Base-by-base conservation (phyloP, 2,888 invertebrate genomes). In the Heliconius charithonia region DNA sequence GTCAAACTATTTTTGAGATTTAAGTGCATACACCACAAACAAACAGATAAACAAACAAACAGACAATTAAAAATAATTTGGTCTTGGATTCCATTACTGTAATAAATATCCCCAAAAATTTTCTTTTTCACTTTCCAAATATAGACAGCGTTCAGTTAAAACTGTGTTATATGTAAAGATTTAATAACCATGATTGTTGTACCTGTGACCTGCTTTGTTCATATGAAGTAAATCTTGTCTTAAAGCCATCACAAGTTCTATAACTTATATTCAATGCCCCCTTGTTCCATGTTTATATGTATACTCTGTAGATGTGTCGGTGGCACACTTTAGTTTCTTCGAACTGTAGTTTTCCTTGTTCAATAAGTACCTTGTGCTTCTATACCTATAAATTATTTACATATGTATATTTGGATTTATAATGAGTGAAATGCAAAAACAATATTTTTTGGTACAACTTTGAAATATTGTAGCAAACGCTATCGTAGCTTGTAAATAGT, bases 331-430 rank as follows among this genome's bases (percentile, higher is more conserved):
- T 32, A 32, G 56, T 32, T 71, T 71, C 56, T 56, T n/a, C 71
- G 71, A 71, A 32, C 71, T 71, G 71, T 56, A 10, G 37, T 71
- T 71, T 71, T 71, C 56, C 56, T 71, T 71, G 56, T 71, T 71
- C n/a, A 29, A 71, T 3, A 29, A 56, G 29, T 71, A 32, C 22
- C 16, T 45, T 16, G 6, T 56, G 32, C 2, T 3, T 56, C 4
- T 41, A 16, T 69, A 27, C 9, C 32, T 22, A 29, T 65, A 65
- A 3, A 19, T 67, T 51, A 37, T 37, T 63, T 6, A 63, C 6
- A 27, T 25, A 16, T 25, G 25, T 2, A 63, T 63, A 27, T 25
- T 27, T 25, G 25, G 12, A 63, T 63, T 25, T 63, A 63, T 45
- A 45, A 16, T 45, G 45, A 4, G 16, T 45, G 45, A 19, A 51